Evolutionary conservation across 2,888 invertebrate species (phyloP).

Genomic region (Campoplex capitator): DNA sequence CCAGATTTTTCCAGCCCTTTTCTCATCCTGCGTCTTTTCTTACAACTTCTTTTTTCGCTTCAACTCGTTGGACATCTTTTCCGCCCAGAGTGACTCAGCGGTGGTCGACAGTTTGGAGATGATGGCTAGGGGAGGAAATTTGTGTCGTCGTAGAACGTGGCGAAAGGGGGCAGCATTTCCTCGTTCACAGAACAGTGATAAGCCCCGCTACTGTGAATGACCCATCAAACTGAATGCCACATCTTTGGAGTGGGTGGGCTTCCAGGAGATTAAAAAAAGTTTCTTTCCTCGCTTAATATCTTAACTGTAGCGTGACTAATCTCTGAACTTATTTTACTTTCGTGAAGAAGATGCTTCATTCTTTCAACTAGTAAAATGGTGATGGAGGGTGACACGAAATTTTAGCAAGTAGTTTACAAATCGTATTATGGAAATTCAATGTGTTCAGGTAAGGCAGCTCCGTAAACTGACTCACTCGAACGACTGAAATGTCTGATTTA

Average conservation of each 20-base stretch:
- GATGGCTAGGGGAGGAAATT: slow-evolving; percentile 23
- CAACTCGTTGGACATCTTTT: slow-evolving; percentile 58
- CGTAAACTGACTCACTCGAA: background rate
- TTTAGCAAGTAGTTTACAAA: slow-evolving; percentile 5
- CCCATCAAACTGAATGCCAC: slow-evolving; percentile 4
- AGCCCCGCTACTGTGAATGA: slow-evolving; percentile 16
- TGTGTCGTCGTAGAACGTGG: slow-evolving; percentile 1
- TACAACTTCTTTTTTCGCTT: slow-evolving; percentile 29
- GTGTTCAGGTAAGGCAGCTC: background rate
- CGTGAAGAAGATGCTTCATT: background rate
- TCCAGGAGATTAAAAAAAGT: slow-evolving; percentile 23
- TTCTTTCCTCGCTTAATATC: slow-evolving; percentile 3
- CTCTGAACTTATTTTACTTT: slow-evolving; percentile 20
- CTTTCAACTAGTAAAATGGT: background rate
- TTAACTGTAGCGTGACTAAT: slow-evolving; percentile 40
- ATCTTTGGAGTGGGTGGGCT: background rate
- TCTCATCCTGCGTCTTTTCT: slow-evolving; percentile 37
- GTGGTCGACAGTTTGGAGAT: slow-evolving; percentile 8
- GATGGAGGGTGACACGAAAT: slow-evolving; percentile 3
- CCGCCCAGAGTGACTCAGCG: slow-evolving; percentile 59
- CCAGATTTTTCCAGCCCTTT: slow-evolving; percentile 36
- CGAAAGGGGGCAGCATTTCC: slow-evolving; percentile 11
- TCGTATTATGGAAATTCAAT: slow-evolving; percentile 10
- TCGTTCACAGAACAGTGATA: slow-evolving; percentile 19
- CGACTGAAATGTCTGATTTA: background rate